Conservation (phyloP, 2,113 vertebrate species). For the Gorilla gorilla region DNA sequence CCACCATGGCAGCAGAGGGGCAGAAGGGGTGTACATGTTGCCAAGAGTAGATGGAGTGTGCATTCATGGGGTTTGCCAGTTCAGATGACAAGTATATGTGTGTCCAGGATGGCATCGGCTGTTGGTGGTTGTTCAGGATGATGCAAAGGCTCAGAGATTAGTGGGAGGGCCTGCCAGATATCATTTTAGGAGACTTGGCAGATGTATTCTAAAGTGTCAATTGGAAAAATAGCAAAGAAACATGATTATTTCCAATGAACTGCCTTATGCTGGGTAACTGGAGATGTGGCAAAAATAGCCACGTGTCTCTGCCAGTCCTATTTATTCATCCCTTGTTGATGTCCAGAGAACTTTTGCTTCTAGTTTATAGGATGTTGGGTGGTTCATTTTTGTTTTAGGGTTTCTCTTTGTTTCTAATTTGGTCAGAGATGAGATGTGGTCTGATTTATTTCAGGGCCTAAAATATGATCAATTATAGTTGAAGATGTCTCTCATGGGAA, state of each 20-base stretch:
- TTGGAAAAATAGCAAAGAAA: constrained; percentile 60
- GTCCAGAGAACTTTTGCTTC: background rate
- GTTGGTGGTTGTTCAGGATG: background rate
- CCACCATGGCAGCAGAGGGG: background rate
- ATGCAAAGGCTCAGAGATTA: background rate
- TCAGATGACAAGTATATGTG: background rate
- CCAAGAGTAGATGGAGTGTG: background rate
- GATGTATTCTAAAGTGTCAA: background rate
- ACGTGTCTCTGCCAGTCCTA: background rate
- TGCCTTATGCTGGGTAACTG: background rate
- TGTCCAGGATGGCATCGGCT: background rate
- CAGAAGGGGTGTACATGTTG: background rate
- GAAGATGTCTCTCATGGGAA: background rate
- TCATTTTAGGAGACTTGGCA: constrained; percentile 44
- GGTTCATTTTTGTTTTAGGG: background rate
- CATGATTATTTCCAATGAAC: constrained; percentile 43
- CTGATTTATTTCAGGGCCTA: background rate
- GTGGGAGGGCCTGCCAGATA: background rate
- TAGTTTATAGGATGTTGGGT: background rate
- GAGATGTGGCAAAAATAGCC: background rate
- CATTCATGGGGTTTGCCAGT: background rate
- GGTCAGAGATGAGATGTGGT: background rate
- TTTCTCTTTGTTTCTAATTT: background rate
- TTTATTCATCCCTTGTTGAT: constrained; percentile 12
- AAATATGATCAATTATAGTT: background rate